Evolutionary conservation across 2,797 vertebrate genomes (phyloP).

Genomic region (Podargus strigoides): DNA sequence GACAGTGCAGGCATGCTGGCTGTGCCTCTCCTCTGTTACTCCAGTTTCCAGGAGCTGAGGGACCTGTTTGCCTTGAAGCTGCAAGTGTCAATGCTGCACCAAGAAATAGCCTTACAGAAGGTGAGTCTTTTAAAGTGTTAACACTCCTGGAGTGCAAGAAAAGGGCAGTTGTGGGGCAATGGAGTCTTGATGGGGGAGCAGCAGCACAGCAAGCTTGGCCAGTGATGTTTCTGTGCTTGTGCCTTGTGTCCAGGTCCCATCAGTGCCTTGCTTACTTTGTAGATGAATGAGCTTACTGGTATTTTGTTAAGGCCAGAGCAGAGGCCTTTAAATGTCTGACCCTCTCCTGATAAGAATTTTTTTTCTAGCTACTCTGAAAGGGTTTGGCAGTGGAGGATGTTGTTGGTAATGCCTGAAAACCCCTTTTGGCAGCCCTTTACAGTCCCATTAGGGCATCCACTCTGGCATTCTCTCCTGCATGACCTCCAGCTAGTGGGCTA

Average conservation of each 20-base stretch:
- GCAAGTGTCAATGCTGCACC: slow-evolving; percentile 60
- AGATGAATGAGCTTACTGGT: not conserved
- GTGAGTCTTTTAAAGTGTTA: slow-evolving; percentile 28
- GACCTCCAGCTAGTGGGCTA: not conserved
- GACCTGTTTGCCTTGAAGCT: slow-evolving; percentile 65
- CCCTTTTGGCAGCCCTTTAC: not conserved
- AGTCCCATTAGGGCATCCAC: not conserved
- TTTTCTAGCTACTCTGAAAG: not conserved
- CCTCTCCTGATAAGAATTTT: not conserved
- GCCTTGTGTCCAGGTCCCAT: not conserved
- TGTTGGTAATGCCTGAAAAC: not conserved
- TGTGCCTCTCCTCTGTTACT: slow-evolving; percentile 66
- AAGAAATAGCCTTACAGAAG: slow-evolving; percentile 73
- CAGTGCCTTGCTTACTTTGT: not conserved
- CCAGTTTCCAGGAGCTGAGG: slow-evolving; percentile 66
- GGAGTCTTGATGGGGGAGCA: not conserved
- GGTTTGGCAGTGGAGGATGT: not conserved
- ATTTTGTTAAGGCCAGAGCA: not conserved
- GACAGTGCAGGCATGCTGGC: not conserved
- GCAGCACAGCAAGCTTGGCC: not conserved
- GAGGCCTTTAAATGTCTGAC: not conserved
- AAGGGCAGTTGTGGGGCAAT: rapidly evolving
- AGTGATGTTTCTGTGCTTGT: not conserved
- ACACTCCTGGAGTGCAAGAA: not conserved
- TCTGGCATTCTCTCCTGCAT: not conserved